Conservation (phyloP, 2,888 invertebrate genomes). For the Aquatica leii region DNA sequence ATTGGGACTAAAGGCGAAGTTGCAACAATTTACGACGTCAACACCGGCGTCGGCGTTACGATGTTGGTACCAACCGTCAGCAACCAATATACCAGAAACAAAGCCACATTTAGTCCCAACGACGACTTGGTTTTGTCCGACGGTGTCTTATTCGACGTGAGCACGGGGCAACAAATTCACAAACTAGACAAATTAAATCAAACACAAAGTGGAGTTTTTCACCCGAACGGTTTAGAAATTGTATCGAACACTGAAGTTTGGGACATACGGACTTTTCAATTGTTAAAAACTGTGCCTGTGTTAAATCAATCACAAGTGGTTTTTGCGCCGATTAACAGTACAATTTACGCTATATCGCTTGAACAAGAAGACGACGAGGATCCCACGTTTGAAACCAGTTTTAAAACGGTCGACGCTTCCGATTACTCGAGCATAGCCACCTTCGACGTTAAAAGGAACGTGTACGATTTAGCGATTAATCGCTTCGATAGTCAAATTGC, state of each 20-base stretch:
- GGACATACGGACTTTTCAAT: slow-evolving; percentile 94
- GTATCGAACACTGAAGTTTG: slow-evolving; percentile 99
- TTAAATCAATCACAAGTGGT: slow-evolving; percentile 88
- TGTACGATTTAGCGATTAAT: slow-evolving; percentile 86
- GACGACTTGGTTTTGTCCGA: slow-evolving; percentile 96
- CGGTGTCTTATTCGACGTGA: slow-evolving; percentile 94
- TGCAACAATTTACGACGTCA: slow-evolving; percentile 89
- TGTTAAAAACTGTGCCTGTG: slow-evolving; percentile 92
- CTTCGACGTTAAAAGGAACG: slow-evolving; percentile 89
- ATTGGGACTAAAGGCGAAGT: slow-evolving; percentile 88
- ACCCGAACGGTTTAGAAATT: slow-evolving; percentile 94
- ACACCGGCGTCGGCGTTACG: slow-evolving; percentile 77
- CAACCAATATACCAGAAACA: slow-evolving; percentile 93
- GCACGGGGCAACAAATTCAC: slow-evolving; percentile 87
- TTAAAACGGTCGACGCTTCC: slow-evolving; percentile 92
- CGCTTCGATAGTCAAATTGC: slow-evolving; percentile 87
- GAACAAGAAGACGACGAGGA: slow-evolving; percentile 77
- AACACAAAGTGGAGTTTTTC: slow-evolving; percentile 93
- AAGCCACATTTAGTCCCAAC: slow-evolving; percentile 92
- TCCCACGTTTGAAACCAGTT: slow-evolving; percentile 86
- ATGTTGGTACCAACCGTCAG: slow-evolving; percentile 82
- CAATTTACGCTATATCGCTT: slow-evolving; percentile 86
- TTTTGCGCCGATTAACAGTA: slow-evolving; percentile 87
- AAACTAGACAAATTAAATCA: slow-evolving; percentile 98
- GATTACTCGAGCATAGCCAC: slow-evolving; percentile 97